Conservation (phyloP, 2,797 vertebrate genomes). For the Alcedo atthis region DNA sequence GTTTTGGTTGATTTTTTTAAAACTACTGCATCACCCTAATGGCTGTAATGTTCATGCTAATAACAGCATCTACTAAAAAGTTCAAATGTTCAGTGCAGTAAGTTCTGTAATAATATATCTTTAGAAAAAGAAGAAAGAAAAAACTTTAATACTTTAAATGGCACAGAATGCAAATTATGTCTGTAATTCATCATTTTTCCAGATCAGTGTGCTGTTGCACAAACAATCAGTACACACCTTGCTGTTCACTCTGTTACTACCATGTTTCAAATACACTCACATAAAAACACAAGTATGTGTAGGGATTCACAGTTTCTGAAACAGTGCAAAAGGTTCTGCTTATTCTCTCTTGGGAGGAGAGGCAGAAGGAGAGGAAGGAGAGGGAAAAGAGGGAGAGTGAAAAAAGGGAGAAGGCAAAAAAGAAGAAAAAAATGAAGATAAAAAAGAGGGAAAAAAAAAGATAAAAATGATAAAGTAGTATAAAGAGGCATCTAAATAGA, state of each 20-base stretch:
- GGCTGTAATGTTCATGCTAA: neutral
- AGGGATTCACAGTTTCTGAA: neutral
- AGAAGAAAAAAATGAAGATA: neutral
- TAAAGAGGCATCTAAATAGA: rapidly evolving
- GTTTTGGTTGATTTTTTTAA: neutral
- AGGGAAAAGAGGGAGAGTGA: neutral
- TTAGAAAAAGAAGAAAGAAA: neutral
- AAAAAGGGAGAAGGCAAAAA: too few species aligned
- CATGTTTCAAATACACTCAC: rapidly evolving
- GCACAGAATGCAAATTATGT: rapidly evolving
- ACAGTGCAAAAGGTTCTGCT: too few species aligned
- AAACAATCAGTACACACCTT: rapidly evolving
- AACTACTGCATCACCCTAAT: neutral
- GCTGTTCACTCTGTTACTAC: neutral
- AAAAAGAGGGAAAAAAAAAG: neutral
- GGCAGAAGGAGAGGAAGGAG: too few species aligned
- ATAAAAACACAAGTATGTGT: rapidly evolving
- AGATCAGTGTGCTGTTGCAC: neutral
- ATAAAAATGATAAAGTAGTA: too few species aligned
- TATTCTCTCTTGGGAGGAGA: neutral
- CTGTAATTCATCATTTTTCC: rapidly evolving
- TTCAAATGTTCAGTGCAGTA: neutral
- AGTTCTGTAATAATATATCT: neutral
- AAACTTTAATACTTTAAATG: rapidly evolving
- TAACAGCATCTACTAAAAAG: neutral